These are phyloP conservation scores for Boloria selene DNA, from an alignment of 2,888 invertebrate genomes.

Conservation along the genomic window DNA sequence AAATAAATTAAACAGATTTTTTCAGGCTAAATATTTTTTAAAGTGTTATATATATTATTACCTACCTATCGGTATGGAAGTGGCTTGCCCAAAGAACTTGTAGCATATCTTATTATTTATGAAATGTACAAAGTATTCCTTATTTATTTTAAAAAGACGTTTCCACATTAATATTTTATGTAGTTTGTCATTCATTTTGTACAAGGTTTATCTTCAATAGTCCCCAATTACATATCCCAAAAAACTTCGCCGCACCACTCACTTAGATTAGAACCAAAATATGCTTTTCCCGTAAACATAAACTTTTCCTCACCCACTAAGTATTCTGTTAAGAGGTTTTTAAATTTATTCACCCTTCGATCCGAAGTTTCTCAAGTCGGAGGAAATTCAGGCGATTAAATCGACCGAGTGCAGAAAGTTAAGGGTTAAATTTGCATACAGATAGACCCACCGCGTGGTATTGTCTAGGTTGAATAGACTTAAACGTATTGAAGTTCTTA, in stretches of 20 bases:
- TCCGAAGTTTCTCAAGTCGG: conserved; percentile 65
- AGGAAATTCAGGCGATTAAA: conserved; percentile 76
- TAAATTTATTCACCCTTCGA: conserved; percentile 81
- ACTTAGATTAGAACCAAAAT: conserved; percentile 45
- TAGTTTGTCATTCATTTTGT: too few relatives aligned
- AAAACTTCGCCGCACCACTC: conserved; percentile 41
- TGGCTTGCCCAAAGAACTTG: too few relatives aligned
- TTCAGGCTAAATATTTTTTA: too few relatives aligned
- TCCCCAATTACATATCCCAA: conserved; percentile 22
- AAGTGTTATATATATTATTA: too few relatives aligned
- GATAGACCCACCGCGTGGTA: conserved; percentile 49
- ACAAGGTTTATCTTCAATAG: too few relatives aligned
- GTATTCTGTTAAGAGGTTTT: conserved; percentile 74
- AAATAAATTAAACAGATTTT: too few relatives aligned
- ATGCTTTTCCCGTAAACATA: conserved; percentile 59
- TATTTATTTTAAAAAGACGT: too few relatives aligned
- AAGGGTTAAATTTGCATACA: conserved; percentile 79
- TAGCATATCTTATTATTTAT: too few relatives aligned
- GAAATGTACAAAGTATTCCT: too few relatives aligned
- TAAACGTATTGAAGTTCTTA: conserved; percentile 7
- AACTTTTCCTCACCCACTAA: conserved; percentile 72
- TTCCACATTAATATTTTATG: too few relatives aligned
- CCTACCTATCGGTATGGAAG: too few relatives aligned
- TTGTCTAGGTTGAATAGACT: conserved; percentile 31
- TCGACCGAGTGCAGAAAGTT: conserved; percentile 69